Evolutionary conservation across 2,113 vertebrate species (phyloP).

Genomic region (Tetrao urogallus): DNA sequence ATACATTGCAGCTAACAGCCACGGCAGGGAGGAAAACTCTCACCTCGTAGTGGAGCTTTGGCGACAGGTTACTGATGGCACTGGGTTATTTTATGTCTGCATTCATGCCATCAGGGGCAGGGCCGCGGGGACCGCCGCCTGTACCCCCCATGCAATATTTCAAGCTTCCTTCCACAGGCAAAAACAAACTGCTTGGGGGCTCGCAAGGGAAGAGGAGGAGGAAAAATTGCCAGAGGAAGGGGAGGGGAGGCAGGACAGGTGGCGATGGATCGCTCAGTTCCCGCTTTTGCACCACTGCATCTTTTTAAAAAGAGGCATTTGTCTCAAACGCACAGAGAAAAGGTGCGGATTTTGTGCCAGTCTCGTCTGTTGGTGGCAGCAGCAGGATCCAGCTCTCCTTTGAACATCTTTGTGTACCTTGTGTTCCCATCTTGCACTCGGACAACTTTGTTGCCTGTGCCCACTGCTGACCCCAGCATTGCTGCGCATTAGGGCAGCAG

Average conservation of each 20-base stretch:
- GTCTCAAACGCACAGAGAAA: not conserved
- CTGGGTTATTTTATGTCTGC: slow-evolving; percentile 82
- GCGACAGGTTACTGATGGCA: slow-evolving; percentile 85
- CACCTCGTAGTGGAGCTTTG: slow-evolving; percentile 65
- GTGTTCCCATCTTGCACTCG: accelerated
- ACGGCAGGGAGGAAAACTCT: slow-evolving; percentile 80
- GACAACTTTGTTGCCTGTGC: not conserved
- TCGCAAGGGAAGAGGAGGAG: slow-evolving; percentile 30
- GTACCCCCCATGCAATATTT: slow-evolving; percentile 76
- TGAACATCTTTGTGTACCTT: not conserved
- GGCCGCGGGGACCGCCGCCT: slow-evolving; percentile 74
- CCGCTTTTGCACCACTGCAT: not conserved
- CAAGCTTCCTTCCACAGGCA: slow-evolving; percentile 71
- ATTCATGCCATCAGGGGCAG: slow-evolving; percentile 75
- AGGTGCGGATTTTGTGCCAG: not conserved
- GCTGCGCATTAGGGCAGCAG: accelerated
- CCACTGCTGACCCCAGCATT: accelerated
- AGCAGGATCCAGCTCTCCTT: not conserved
- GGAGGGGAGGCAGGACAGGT: not conserved
- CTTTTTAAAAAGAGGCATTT: not conserved
- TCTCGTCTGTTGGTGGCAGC: not conserved
- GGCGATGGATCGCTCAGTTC: not conserved
- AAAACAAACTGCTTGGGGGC: slow-evolving; percentile 68
- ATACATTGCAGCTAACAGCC: slow-evolving; percentile 83
- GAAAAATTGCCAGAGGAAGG: not conserved